These are phyloP conservation scores for Malurus alboscapulatus DNA, from an alignment of 2,113 vertebrate genomes.

Conservation along the genomic window DNA sequence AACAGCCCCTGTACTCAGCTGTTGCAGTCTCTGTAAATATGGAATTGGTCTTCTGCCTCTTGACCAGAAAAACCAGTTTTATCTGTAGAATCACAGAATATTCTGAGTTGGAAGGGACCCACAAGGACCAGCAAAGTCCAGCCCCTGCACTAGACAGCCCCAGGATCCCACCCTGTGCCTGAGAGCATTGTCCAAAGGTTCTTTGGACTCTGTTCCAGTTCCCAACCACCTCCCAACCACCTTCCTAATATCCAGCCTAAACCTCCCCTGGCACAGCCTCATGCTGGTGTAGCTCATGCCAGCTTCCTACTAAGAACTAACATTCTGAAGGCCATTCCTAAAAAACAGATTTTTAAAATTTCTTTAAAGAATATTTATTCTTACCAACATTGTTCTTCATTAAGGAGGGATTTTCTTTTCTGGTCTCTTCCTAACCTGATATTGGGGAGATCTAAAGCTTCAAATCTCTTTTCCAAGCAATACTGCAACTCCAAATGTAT, in stretches of 20 bases:
- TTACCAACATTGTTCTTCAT: neutral
- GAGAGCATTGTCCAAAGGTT: neutral
- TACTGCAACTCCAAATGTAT: neutral
- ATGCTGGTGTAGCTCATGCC: neutral
- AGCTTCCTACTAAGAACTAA: neutral
- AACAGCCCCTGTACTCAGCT: neutral
- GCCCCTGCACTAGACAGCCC: rapidly evolving
- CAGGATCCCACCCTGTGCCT: neutral
- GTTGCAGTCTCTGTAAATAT: neutral
- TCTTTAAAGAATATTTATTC: neutral
- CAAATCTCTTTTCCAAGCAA: neutral
- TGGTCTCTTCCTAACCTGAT: neutral
- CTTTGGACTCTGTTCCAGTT: neutral
- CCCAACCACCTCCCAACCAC: neutral
- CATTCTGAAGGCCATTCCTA: neutral
- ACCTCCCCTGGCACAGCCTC: no score
- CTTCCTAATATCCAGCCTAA: neutral
- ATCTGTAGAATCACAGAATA: neutral
- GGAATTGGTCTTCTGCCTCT: neutral
- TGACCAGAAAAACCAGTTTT: neutral
- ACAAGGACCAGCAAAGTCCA: neutral
- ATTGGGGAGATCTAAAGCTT: neutral
- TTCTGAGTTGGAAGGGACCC: neutral
- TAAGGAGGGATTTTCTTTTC: neutral
- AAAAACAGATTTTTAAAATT: neutral